Evolutionary conservation across 2,797 vertebrate genomes (phyloP).

Genomic region (Fistularia commersonii): DNA sequence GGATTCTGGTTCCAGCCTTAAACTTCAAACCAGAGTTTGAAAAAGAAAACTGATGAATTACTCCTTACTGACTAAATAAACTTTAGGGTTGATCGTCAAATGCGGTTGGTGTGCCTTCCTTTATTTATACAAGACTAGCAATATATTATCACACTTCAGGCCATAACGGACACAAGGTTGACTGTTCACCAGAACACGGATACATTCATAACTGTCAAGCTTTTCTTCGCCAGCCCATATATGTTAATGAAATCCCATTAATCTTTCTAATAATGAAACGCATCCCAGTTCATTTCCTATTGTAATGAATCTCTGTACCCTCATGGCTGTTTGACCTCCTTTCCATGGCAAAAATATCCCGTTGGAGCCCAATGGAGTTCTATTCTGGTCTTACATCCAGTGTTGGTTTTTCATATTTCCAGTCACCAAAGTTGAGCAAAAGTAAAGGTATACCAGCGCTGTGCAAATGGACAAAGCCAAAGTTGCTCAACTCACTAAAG

Average conservation of each 20-base stretch:
- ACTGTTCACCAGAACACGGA: constrained; percentile 1
- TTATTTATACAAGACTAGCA: constrained; percentile 11
- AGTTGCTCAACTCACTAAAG: too few species aligned
- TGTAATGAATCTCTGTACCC: constrained; percentile 59
- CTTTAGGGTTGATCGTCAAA: too few species aligned
- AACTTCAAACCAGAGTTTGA: too few species aligned
- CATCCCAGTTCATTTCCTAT: constrained; percentile 56
- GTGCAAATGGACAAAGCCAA: too few species aligned
- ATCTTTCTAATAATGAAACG: constrained; percentile 57
- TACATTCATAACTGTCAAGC: constrained; percentile 5
- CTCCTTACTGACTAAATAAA: too few species aligned
- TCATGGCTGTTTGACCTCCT: constrained; percentile 58
- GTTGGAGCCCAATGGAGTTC: constrained; percentile 44
- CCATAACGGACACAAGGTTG: constrained; percentile 6
- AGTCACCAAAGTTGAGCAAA: constrained; percentile 26
- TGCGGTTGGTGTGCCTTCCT: constrained; percentile 4
- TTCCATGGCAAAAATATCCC: constrained; percentile 57
- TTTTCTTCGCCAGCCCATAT: constrained; percentile 3
- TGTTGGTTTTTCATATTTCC: constrained; percentile 43
- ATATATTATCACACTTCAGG: constrained; percentile 10
- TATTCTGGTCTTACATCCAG: constrained; percentile 48
- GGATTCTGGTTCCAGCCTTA: constrained; percentile 3
- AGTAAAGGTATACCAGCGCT: constrained; percentile 9
- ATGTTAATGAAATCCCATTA: constrained; percentile 44
- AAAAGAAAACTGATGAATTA: too few species aligned